Evolutionary conservation across 2,113 vertebrate species (phyloP), one percentile per base, ranked within the genome.

Genomic region (Platysternon megacephalum): DNA sequence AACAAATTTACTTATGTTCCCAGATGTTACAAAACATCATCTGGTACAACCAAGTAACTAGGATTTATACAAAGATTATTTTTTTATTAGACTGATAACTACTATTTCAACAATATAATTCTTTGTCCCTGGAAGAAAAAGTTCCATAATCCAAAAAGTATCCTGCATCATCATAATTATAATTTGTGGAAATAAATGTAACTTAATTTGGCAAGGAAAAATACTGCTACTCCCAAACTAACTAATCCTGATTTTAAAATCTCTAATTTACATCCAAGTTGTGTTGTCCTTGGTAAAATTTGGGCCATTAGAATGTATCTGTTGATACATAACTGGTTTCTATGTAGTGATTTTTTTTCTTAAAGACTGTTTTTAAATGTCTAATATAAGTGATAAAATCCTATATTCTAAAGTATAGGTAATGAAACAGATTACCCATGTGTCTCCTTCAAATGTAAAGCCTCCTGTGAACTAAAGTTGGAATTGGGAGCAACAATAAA

Each of bases 231-330:
- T 93, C 96, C 86, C 89, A 92, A 93, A 93, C 86, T 94, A 96
- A 96, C 95, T 95, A 97, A 96, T 96, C 91, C 91, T 94, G 84
- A 48, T 16, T 95, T 96, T 95, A 96, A 96, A 97, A 74, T 44
- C 12, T 79, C 91, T 93, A 13, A 94, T 95, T 96, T 97, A 93
- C 91, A 96, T 95, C 81, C 95, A 88, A 97, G 92, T 95, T 94
- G 88, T 86, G 91, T 89, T 83, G 86, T 79, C 93, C 95, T 88
- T 95, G 94, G 81, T 93, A 89, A 87, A 93, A 96, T 84, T 89
- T 58, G 76, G 81, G 65, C 85, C 72, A 91, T 80, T 90, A 82
- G 90, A 94, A 95, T 88, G 42, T 92, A 72, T 92, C 42, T 86
- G 91, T 81, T 44, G 65, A 2, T 76, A 44, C 84, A 95, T 72